Evolutionary conservation across 1,140 invertebrate genomes (phyloP).

Genomic region (Tribolium madens): DNA sequence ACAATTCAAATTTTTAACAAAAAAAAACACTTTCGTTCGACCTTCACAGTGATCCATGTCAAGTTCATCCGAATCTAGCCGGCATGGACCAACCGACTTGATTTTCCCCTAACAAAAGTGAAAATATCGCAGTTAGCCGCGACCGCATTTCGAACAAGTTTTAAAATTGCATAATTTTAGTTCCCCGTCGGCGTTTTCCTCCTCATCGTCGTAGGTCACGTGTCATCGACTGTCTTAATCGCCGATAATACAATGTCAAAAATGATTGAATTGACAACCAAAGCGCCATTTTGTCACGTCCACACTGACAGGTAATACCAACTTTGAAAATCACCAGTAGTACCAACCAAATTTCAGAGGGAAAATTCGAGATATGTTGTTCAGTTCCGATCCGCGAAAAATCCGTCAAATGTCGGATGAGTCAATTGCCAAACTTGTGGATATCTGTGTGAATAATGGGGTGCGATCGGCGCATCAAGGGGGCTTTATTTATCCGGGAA

Average conservation of each 20-base stretch:
- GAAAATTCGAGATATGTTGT: slow-evolving; percentile 72
- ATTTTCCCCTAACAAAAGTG: too few species aligned
- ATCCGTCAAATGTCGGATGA: slow-evolving; percentile 73
- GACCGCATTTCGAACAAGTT: slow-evolving; percentile 9
- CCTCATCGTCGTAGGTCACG: background rate
- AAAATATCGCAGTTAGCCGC: background rate
- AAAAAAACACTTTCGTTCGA: too few species aligned
- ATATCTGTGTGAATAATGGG: slow-evolving; percentile 69
- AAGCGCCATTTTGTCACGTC: slow-evolving; percentile 71
- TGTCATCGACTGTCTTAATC: slow-evolving; percentile 68
- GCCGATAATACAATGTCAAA: slow-evolving; percentile 74
- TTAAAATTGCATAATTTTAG: slow-evolving; percentile 9
- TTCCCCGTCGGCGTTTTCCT: background rate
- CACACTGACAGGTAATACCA: slow-evolving; percentile 70
- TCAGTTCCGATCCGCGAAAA: slow-evolving; percentile 70
- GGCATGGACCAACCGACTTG: too few species aligned
- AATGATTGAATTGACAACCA: slow-evolving; percentile 74
- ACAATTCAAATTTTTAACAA: too few species aligned
- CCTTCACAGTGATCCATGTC: background rate
- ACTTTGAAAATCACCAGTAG: slow-evolving; percentile 57
- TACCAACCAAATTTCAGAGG: slow-evolving; percentile 64
- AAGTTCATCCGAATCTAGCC: background rate
- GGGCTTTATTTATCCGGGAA: slow-evolving; percentile 68
- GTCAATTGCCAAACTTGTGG: slow-evolving; percentile 71
- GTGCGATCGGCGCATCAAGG: slow-evolving; percentile 63